Evolutionary conservation across 2,888 invertebrate species (phyloP).

Genomic region (Ophioninae sp.): DNA sequence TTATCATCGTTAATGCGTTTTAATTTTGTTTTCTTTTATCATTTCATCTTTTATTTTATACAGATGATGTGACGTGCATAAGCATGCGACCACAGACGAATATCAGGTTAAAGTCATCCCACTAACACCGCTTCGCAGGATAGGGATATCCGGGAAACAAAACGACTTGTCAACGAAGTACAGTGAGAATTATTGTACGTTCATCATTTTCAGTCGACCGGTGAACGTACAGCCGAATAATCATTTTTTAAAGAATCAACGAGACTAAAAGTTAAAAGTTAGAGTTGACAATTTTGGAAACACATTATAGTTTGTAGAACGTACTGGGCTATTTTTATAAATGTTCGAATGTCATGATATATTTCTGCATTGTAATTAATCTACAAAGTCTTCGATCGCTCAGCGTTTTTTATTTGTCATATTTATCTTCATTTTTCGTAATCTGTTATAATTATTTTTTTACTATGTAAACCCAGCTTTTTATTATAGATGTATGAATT

Average conservation of each 20-base stretch:
- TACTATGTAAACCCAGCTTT: slow-evolving; percentile 21
- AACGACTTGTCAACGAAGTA: not conserved
- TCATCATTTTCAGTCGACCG: not conserved
- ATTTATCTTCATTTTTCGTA: not conserved
- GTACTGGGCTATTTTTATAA: slow-evolving; percentile 36
- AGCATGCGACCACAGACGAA: slow-evolving; percentile 71
- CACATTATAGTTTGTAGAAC: slow-evolving; percentile 23
- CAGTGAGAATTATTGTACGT: not conserved
- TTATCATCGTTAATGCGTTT: slow-evolving; percentile 34
- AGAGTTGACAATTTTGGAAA: not conserved
- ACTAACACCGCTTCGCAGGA: slow-evolving; percentile 66
- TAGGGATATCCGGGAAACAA: slow-evolving; percentile 24
- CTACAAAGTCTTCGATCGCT: slow-evolving; percentile 27
- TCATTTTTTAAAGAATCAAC: not conserved
- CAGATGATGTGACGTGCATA: slow-evolving; percentile 75
- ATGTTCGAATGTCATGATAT: slow-evolving; percentile 28
- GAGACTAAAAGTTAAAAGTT: not conserved
- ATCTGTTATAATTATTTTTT: slow-evolving; percentile 14
- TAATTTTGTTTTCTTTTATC: slow-evolving; percentile 67
- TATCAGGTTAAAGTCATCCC: slow-evolving; percentile 70
- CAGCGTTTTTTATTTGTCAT: slow-evolving; percentile 35
- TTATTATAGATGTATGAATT: slow-evolving; percentile 26
- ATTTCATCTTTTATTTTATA: slow-evolving; percentile 69
- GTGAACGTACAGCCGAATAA: not conserved
- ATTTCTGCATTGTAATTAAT: slow-evolving; percentile 35